Evolutionary conservation across 2,888 invertebrate genomes (phyloP).

Genomic region (Ophion ellenae): DNA sequence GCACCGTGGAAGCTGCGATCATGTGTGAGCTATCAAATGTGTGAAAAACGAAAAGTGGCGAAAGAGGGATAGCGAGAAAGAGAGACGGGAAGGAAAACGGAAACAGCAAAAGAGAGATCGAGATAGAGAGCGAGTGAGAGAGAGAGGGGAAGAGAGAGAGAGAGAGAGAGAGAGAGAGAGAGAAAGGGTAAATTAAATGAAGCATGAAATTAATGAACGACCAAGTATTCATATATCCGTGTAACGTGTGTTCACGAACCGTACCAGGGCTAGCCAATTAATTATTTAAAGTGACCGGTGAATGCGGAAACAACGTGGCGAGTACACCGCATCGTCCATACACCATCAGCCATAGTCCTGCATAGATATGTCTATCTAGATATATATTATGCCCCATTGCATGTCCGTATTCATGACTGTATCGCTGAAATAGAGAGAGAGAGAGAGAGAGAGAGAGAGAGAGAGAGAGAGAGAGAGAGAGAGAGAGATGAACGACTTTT

Average conservation of each 20-base stretch:
- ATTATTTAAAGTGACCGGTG: constrained; percentile 77
- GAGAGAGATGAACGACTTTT: constrained; percentile 51
- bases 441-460: neutral
- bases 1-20: constrained; percentile 37
- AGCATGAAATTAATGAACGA: constrained; percentile 79
- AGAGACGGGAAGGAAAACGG: neutral
- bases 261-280: constrained; percentile 74
- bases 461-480: neutral
- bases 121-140: neutral
- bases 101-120: too few species aligned
- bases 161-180: neutral
- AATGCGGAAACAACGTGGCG: constrained; percentile 59
- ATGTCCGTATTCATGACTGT: constrained; percentile 47
- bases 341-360: constrained; percentile 42
- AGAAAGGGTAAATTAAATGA: constrained; percentile 72
- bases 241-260: constrained; percentile 68
- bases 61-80: neutral
- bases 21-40: constrained; percentile 24
- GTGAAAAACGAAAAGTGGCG: constrained; percentile 48
- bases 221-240: constrained; percentile 75
- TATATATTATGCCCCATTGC: constrained; percentile 33
- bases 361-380: constrained; percentile 19
- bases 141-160: neutral
- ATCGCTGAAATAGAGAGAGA: neutral
- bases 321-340: constrained; percentile 61